phyloP scores from a whole-genome alignment of 2,797 vertebrate species.

The Chelon auratus region DNA sequence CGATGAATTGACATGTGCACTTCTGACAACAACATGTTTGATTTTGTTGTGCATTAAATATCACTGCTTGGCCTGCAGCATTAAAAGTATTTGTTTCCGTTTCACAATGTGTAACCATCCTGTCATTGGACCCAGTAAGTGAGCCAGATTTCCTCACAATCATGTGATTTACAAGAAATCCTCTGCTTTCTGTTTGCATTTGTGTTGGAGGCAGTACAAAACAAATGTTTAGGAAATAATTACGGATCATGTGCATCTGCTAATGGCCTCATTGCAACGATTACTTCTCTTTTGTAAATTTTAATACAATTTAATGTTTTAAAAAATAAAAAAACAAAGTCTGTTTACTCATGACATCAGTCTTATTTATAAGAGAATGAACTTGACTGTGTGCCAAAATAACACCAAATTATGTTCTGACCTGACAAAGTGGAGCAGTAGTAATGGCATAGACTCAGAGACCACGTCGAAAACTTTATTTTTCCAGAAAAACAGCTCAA shows the following conservation, averaged over 20 bases:
- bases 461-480: constrained; percentile 43
- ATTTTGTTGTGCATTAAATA: background rate
- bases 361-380: background rate
- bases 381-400: background rate
- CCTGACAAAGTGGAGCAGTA: background rate
- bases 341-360: background rate
- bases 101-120: constrained; percentile 68
- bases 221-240: constrained; percentile 8
- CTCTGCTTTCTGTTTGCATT: background rate
- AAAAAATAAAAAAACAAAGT: background rate
- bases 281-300: background rate
- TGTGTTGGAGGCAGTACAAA: constrained; percentile 1
- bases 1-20: background rate
- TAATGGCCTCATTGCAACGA: background rate
- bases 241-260: background rate
- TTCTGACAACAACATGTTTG: background rate
- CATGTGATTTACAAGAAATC: constrained; percentile 83
- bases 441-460: constrained; percentile 14
- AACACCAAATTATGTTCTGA: background rate
- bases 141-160: constrained; percentile 63
- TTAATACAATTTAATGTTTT: background rate
- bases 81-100: constrained; percentile 45
- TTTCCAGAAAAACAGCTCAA: background rate
- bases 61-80: constrained; percentile 31
- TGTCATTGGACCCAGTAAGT: constrained; percentile 55